Conservation (phyloP, 2,888 invertebrate genomes). For the Hyposoter dolosus region DNA sequence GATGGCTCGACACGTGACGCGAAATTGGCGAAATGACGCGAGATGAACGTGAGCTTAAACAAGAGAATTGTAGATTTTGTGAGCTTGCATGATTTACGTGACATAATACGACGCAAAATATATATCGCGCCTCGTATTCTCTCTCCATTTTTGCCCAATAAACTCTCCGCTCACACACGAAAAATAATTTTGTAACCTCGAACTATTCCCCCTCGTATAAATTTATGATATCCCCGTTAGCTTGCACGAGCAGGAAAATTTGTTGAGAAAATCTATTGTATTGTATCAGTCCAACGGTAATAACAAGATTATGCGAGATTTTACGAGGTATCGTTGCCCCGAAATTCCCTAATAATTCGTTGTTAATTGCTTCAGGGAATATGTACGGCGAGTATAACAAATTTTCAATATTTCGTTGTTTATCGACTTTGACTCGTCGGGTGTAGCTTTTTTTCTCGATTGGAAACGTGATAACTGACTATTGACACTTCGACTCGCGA, state of each 20-base stretch:
- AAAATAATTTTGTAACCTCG: slow-evolving; percentile 13
- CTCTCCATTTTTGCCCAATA: not conserved
- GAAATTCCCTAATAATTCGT: slow-evolving; percentile 24
- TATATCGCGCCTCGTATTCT: not conserved
- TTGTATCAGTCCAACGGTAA: slow-evolving; percentile 21
- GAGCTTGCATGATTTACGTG: slow-evolving; percentile 24
- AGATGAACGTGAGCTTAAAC: slow-evolving; percentile 3
- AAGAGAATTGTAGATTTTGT: slow-evolving; percentile 37
- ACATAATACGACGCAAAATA: not conserved
- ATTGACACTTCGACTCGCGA: too few relatives aligned
- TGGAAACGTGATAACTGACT: not conserved
- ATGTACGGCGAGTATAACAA: slow-evolving; percentile 11
- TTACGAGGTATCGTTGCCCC: slow-evolving; percentile 17
- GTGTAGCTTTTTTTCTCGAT: not conserved
- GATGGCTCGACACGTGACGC: slow-evolving; percentile 4
- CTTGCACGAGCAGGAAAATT: not conserved
- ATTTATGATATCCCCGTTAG: not conserved
- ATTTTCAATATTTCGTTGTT: slow-evolving; percentile 42
- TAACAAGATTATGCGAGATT: slow-evolving; percentile 34
- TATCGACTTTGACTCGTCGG: not conserved
- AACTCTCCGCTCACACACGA: not conserved
- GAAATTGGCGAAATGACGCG: slow-evolving; percentile 2
- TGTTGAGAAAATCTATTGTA: slow-evolving; percentile 7
- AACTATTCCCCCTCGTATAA: not conserved
- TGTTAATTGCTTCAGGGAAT: slow-evolving; percentile 22